phyloP scores from a whole-genome alignment of 2,888 invertebrate genomes.

The Chydorus sphaericus region DNA sequence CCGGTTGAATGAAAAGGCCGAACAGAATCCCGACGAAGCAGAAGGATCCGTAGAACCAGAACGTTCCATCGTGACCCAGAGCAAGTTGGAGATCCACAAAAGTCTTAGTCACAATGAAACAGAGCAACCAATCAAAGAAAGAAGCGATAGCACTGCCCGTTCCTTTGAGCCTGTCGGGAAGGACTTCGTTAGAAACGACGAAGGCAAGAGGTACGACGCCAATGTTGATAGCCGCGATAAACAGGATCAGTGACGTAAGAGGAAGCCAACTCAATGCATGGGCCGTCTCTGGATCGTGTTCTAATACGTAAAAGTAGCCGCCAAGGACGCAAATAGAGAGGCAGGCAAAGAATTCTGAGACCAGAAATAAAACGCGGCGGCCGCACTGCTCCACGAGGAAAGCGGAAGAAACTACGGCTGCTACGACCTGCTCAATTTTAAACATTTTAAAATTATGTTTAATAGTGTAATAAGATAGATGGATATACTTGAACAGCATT shows the following conservation, averaged over 20 bases:
- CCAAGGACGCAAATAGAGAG: constrained; percentile 52
- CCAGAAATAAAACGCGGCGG: constrained; percentile 56
- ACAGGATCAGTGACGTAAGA: constrained; percentile 52
- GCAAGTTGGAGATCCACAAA: constrained; percentile 38
- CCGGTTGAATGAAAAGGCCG: constrained; percentile 56
- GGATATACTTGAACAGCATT: constrained; percentile 5
- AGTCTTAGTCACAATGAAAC: constrained; percentile 37
- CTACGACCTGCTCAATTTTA: constrained; percentile 21
- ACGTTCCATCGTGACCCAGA: constrained; percentile 49
- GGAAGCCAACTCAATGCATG: constrained; percentile 50
- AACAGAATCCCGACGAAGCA: constrained; percentile 54
- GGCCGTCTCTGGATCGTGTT: constrained; percentile 16
- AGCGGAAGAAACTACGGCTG: constrained; percentile 36
- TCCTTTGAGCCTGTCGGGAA: constrained; percentile 53
- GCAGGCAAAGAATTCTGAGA: constrained; percentile 58
- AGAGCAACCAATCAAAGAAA: constrained; percentile 57
- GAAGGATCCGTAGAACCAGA: constrained; percentile 57
- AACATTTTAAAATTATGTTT: not conserved
- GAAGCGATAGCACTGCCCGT: constrained; percentile 60
- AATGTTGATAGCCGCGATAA: constrained; percentile 63
- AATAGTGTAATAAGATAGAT: too few species aligned
- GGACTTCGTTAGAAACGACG: constrained; percentile 67
- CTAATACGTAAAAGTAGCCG: constrained; percentile 47
- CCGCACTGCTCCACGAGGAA: constrained; percentile 64
- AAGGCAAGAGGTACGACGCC: constrained; percentile 71